Conservation (phyloP, 2,888 invertebrate species). For the Dryobota labecula region DNA sequence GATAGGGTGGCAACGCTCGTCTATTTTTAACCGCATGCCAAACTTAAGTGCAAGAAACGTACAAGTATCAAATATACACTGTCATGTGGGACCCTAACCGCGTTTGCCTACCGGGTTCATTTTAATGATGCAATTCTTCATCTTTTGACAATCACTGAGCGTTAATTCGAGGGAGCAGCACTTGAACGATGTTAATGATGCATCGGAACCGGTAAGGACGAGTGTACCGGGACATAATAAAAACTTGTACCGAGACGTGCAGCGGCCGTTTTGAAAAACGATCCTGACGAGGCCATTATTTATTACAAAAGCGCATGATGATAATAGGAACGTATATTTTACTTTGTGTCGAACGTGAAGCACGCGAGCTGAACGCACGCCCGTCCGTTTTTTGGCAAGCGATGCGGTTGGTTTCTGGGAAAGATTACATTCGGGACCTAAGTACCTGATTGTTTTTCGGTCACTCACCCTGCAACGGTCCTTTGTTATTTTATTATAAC, state of each 20-base stretch:
- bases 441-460: slow-evolving; percentile 89
- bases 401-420: slow-evolving; percentile 84
- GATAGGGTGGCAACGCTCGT: slow-evolving; percentile 12
- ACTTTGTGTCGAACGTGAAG: slow-evolving; percentile 75
- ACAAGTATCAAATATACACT: background rate
- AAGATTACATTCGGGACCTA: slow-evolving; percentile 87
- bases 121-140: slow-evolving; percentile 76
- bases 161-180: slow-evolving; percentile 75
- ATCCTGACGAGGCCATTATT: slow-evolving; percentile 80
- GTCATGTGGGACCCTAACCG: slow-evolving; percentile 7
- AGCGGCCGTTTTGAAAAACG: slow-evolving; percentile 79
- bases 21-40: slow-evolving; percentile 42
- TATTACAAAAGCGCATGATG: slow-evolving; percentile 83
- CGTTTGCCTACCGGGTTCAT: slow-evolving; percentile 51
- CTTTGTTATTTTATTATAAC: slow-evolving; percentile 80
- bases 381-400: slow-evolving; percentile 85
- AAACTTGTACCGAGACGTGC: slow-evolving; percentile 76
- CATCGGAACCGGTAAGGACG: slow-evolving; percentile 79
- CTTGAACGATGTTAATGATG: slow-evolving; percentile 80
- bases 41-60: slow-evolving; percentile 13
- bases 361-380: slow-evolving; percentile 74
- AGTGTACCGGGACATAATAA: slow-evolving; percentile 73
- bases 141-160: slow-evolving; percentile 77
- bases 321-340: slow-evolving; percentile 81
- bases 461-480: slow-evolving; percentile 79